A percentile compares a stretch with the other conserved stretches of the same genome.
Evolutionary conservation across 2,113 vertebrate species (phyloP).

Genomic region (Oreochromis tanganicae): DNA sequence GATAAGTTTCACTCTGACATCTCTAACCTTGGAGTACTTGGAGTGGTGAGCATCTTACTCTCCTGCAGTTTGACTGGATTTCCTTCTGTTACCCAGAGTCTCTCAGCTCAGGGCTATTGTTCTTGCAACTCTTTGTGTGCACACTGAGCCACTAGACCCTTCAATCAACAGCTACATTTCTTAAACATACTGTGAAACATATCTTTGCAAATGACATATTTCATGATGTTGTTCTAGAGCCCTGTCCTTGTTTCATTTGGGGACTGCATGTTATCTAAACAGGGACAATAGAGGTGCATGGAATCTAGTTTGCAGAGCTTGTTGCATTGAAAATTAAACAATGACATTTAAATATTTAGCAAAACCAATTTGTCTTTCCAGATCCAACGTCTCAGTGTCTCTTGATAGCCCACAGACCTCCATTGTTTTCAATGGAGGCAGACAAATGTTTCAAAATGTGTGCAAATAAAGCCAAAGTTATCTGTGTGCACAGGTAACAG

Average conservation of each 20-base stretch:
- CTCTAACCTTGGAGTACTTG: not conserved
- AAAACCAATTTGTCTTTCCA: not conserved
- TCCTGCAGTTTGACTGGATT: not conserved
- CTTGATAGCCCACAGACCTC: not conserved
- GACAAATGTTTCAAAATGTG: not conserved
- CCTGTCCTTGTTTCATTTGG: not conserved
- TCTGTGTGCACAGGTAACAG: not conserved
- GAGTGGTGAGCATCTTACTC: not conserved
- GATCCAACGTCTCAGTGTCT: not conserved
- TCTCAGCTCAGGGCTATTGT: not conserved
- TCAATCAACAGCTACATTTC: not conserved
- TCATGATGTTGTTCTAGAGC: not conserved
- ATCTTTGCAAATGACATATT: not conserved
- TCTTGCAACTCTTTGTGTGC: not conserved
- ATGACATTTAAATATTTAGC: not conserved
- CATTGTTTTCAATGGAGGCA: not conserved
- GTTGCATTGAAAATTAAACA: not conserved
- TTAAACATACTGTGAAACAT: not conserved
- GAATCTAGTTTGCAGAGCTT: not conserved
- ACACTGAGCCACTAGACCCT: not conserved
- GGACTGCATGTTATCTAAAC: not conserved
- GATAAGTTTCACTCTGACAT: not conserved
- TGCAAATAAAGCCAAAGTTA: not conserved
- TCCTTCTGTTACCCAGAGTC: not conserved
- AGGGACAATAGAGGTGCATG: not conserved